Percentiles rank a stretch among this genome's conserved stretches.
phyloP scores from a whole-genome alignment of 2,797 vertebrate genomes.

The Sebastes dallii region DNA sequence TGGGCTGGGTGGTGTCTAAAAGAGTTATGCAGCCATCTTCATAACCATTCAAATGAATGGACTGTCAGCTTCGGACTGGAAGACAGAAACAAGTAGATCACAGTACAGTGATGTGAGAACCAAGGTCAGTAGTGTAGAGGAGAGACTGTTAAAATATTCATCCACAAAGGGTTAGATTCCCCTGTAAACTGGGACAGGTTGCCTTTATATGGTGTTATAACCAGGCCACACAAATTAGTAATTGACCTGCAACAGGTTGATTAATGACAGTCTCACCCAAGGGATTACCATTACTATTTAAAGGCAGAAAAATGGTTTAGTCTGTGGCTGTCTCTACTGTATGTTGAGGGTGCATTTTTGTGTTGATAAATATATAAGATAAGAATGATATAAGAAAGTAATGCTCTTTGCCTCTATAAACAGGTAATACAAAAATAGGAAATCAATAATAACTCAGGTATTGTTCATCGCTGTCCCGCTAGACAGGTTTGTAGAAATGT shows the following conservation, averaged over 20 bases:
- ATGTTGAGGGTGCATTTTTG: too few relatives aligned
- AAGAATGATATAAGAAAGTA: too few relatives aligned
- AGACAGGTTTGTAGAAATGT: too few relatives aligned
- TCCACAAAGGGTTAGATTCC: constrained; percentile 20
- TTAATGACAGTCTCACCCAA: not conserved
- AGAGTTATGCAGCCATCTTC: not conserved
- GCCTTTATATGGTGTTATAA: constrained; percentile 6
- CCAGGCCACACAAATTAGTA: not conserved
- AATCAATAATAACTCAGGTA: too few relatives aligned
- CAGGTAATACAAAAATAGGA: too few relatives aligned
- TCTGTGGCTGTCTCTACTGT: too few relatives aligned
- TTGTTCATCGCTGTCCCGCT: too few relatives aligned
- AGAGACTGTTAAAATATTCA: constrained; percentile 35
- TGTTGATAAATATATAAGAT: too few relatives aligned
- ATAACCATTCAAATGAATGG: not conserved
- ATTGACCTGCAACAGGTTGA: not conserved
- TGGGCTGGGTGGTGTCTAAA: not conserved
- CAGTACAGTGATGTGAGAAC: not conserved
- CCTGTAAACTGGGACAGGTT: constrained; percentile 16
- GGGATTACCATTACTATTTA: not conserved
- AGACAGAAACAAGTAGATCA: not conserved
- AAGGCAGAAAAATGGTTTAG: not conserved
- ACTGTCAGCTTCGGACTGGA: not conserved
- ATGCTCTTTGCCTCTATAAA: too few relatives aligned
- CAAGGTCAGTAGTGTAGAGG: not conserved